Evolutionary conservation across 2,113 vertebrate species (phyloP), one percentile per base, ranked within the genome.

Genomic region (Camelus dromedarius): DNA sequence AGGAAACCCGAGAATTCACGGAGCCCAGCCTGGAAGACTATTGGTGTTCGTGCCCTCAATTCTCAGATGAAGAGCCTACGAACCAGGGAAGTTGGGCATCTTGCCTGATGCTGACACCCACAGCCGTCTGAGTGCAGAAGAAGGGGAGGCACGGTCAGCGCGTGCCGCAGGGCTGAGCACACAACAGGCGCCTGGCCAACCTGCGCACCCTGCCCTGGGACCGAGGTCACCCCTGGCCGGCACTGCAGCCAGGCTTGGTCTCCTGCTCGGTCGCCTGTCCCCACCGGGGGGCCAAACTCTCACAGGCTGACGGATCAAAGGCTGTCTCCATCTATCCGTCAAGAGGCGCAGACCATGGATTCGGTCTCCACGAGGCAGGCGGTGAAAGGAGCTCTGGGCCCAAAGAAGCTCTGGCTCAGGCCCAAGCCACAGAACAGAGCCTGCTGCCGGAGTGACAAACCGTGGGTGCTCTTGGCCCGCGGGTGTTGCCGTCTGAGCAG

Each of bases 321-420:
- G 0, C 62, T 3, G 26, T 7, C 19, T 62, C 75, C 28, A 3
- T 46, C 19, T 18, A 1, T 22, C n/a, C 3, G 0, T 79, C 52
- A 32, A 15, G 84, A 72, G 73, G 32, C 18, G 0, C 67, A 66
- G 28, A 73, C 56, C 58, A 0, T 0, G 42, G 32, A 10, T 88
- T 96, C 92, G 50, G 80, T 70, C 89, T 95, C 89, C 91, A 56
- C 0, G 35, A 77, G 38, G 79, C 84, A 94, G 91, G 93, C 82
- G 83, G 50, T 5, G 6, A 75, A 90, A 89, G 69, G 86, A 93
- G 97, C 97, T 91, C 97, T 70, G 89, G 76, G 92, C 94, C 92
- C 91, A 92, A 52, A 87, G 96, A 96, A 95, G 92, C 79, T 94
- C 97, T 97, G 97, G 97, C 93, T 97, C 90, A 24, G 30, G 18